Evolutionary conservation across 2,797 vertebrate genomes (phyloP), one percentile per base, ranked within the genome.

Genomic region (Crenuchus spilurus): DNA sequence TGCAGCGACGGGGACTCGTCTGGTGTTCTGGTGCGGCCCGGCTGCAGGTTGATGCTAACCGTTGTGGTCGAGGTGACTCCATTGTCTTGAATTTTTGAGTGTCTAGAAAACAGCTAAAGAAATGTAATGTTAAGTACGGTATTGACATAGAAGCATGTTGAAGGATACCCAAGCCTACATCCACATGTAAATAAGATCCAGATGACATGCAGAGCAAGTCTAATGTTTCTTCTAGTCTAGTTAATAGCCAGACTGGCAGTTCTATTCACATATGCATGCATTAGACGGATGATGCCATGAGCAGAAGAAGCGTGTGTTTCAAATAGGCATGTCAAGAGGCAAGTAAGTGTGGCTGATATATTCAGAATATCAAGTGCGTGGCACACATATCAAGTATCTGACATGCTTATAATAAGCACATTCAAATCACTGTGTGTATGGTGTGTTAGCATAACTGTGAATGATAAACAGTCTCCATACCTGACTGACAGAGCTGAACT

Each of bases 261-360:
- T 65, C 57, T 14, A 9, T 62, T 60, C 66, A 54, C 61, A 67
- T 42, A 67, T 71, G 57, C 71, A 67, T 57, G 48, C 75, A 77
- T 77, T 80, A 74, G 72, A 66, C 26, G 57, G 54, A 41, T n/a
- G 51, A 66, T 31, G 48, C 30, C 13, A 16, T 63, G 63, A 72
- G 41, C 57, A 54, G 31, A n/a, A 49, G 73, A 52, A 52, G 64
- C 63, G 63, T 18, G 9, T 42, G 57, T 31, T 63, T 70, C 1
- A 69, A 63, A 70, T 24, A 28, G 49, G 33, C 31, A 18, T 39
- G 33, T 60, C 57, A 37, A 46, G 51, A 74, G 62, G 28, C 51
- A 33, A 66, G 51, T 48, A 57, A 66, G 52, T 65, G 71, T 58
- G 52, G 28, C 70, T 28, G 41, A 72, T 68, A 67, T 49, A 72